Base-by-base conservation (phyloP, 2,797 vertebrate genomes). In the Sebastolobus alascanus region DNA sequence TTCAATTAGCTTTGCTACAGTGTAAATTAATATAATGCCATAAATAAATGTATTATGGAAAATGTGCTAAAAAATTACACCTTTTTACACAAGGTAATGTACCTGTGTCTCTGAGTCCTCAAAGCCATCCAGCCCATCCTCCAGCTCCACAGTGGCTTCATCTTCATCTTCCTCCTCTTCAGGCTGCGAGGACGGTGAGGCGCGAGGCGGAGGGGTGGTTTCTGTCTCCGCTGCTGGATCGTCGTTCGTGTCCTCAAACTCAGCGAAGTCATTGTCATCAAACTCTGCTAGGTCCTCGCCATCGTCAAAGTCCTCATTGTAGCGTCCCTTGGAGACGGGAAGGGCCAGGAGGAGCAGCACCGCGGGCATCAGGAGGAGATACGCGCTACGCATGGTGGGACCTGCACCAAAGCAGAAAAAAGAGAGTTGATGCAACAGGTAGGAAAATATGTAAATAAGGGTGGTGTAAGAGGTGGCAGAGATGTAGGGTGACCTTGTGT, bases 181-280 rank as follows among this genome's bases (percentile, higher is more conserved):
- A 0, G 73, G 79, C 63, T 90, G 91, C 0, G 88, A 86, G 6
- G 93, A 84, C 2, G 80, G 91, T 40, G 87, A 93, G 89, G 89
- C 90, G 4, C 96, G 93, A 5, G 97, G 96, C 1, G 97, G 97
- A 1, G 95, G 91, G 4, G 85, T 87, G 0, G 91, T 93, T 65
- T 95, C 95, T 4, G 94, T 71, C 77, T 97, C 97, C 0, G 96
- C 95, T 13, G 87, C 91, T 4, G 54, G 78, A 37, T 99, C 97
- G 38, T 99, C 98, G 2, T 83, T 94, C 75, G 95, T 94, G 85
- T 99, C 98, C 90, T 99, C 98, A 81, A 99, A 99, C 92, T 99
- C 98, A 3, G 98, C 98, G 58, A 99, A 99, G 93, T 99, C 98
- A 60, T 99, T 99, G 93, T 99, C 98, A 8, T 99, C 98, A 2